These are phyloP conservation scores for Pangasius krempfi DNA, from an alignment of 2,797 vertebrate genomes.

Conservation along the genomic window DNA sequence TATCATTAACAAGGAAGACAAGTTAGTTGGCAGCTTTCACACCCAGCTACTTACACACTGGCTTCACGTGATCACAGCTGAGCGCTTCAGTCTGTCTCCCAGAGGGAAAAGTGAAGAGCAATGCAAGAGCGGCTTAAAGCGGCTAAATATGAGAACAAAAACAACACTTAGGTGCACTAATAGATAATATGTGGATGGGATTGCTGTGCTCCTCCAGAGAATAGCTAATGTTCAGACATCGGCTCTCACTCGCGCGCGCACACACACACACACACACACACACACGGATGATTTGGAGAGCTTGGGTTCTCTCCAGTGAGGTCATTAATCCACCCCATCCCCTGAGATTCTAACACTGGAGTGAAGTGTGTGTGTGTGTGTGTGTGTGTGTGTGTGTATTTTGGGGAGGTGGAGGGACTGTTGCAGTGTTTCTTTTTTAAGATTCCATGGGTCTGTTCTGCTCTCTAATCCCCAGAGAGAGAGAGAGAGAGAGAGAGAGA, in stretches of 20 bases:
- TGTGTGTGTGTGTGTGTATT: conserved; percentile 9
- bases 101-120: conserved; percentile 20
- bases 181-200: conserved; percentile 4
- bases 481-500: conserved; percentile 40
- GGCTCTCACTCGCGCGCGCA: conserved; percentile 16
- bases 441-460: conserved; percentile 54
- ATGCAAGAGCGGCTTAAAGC: conserved; percentile 20
- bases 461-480: conserved; percentile 58
- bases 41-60: conserved; percentile 29
- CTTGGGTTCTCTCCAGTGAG: conserved; percentile 59
- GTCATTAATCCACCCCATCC: conserved; percentile 63
- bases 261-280: conserved; percentile 21
- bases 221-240: conserved; percentile 34
- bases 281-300: conserved; percentile 54
- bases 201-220: conserved; percentile 26
- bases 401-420: conserved; percentile 28
- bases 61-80: conserved; percentile 46
- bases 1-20: conserved; percentile 73
- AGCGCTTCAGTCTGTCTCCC: conserved; percentile 20
- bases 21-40: conserved; percentile 47
- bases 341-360: conserved; percentile 54
- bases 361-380: conserved; percentile 26
- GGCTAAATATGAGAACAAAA: conserved; percentile 17
- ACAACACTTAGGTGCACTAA: conserved; percentile 2
- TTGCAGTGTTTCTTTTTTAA: conserved; percentile 34